Evolutionary conservation across 2,113 vertebrate species (phyloP), one percentile per base, ranked within the genome.

Genomic region (Hippopotamus amphibius): DNA sequence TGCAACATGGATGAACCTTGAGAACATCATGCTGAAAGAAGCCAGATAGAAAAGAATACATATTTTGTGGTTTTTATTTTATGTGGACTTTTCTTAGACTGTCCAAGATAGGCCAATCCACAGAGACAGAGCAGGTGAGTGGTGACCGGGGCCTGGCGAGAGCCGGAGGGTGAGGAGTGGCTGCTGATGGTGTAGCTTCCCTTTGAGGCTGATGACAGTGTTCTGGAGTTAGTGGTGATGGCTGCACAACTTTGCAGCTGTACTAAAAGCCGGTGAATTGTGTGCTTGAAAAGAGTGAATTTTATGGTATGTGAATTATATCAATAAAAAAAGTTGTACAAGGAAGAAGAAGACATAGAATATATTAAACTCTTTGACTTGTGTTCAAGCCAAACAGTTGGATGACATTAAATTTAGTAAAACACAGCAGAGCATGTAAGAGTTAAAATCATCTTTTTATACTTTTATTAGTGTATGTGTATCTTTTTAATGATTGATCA

Each of bases 401-500:
- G 63, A 69, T 90, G 68, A 69, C 37, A 65, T 77, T 91, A 76
- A 61, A 88, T 4, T 93, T 92, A 93, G 68, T 89, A 80, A 96
- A 90, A 87, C 12, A 77, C 30, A 74, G 13, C 82, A 89, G 57
- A 92, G 33, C 88, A 65, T 50, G 3, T 84, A 85, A 72, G 68
- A 97, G n/a, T 90, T 30, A 72, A 93, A 81, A 77, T 48, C 41
- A 57, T 80, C 57, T 82, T 94, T 83, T 92, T 88, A 76, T 82
- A 83, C 19, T 89, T 95, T 86, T 83, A 57, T 74, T 90, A 84
- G n/a, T 65, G 37, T 26, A 26, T 89, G 30, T 41, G 19, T 97
- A 26, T 50, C 12, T 83, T 96, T 96, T 95, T 92, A 97, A 88
- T 93, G 79, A 97, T 77, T 93, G 77, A 90, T 90, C 84, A 93